A percentile compares a stretch with the other conserved stretches of the same genome.
These are phyloP conservation scores for Allolobophora icterica DNA, from an alignment of 2,888 invertebrate genomes.

Conservation along the genomic window DNA sequence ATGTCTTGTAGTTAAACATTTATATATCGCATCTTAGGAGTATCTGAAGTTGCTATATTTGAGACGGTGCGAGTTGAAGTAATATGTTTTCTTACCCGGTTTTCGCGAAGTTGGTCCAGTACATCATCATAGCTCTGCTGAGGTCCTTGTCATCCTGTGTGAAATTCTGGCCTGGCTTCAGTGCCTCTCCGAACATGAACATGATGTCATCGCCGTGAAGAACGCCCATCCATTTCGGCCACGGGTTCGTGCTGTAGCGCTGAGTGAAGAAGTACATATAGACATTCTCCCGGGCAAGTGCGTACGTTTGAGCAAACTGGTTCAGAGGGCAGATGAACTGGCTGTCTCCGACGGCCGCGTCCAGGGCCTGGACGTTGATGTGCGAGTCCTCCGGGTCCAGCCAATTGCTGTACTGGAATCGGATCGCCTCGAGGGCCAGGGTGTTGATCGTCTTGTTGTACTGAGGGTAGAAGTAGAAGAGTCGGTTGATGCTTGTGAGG, in stretches of 20 bases:
- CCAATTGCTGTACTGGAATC: slow-evolving; percentile 93
- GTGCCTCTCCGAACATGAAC: slow-evolving; percentile 86
- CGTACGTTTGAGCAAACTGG: slow-evolving; percentile 87
- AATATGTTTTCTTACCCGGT: slow-evolving; percentile 50
- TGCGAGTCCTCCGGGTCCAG: slow-evolving; percentile 83
- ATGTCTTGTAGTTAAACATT: too few relatives aligned
- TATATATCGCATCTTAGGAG: too few relatives aligned
- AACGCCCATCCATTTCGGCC: slow-evolving; percentile 96
- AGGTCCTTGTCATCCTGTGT: slow-evolving; percentile 82
- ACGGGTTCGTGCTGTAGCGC: slow-evolving; percentile 78
- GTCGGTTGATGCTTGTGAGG: slow-evolving; percentile 77
- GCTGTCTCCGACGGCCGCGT: slow-evolving; percentile 92
- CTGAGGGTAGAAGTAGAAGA: slow-evolving; percentile 76
- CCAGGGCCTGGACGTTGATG: slow-evolving; percentile 82
- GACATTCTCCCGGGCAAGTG: slow-evolving; percentile 83
- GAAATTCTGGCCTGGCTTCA: slow-evolving; percentile 81
- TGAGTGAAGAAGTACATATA: slow-evolving; percentile 91
- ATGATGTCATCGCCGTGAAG: slow-evolving; percentile 94
- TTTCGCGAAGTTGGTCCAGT: slow-evolving; percentile 66
- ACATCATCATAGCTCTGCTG: slow-evolving; percentile 86
- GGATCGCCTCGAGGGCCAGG: slow-evolving; percentile 79
- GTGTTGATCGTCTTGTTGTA: slow-evolving; percentile 72
- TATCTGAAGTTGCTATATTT: too few relatives aligned
- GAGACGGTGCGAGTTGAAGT: too few relatives aligned
- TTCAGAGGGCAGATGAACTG: slow-evolving; percentile 94